Conservation (phyloP, 1,140 invertebrate genomes). For the Arctopsyche grandis region DNA sequence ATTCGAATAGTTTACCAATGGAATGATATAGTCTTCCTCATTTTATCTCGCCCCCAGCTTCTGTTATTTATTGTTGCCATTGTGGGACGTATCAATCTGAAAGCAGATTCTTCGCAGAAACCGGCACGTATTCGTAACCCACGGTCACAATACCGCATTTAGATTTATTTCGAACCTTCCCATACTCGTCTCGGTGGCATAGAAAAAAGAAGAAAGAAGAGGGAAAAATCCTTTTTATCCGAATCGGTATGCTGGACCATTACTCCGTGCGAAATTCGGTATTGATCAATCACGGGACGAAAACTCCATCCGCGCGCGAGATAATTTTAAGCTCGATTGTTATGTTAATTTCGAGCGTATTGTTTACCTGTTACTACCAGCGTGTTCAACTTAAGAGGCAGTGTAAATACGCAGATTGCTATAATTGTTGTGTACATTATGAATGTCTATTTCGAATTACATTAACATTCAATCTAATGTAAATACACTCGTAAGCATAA, state of each 20-base stretch:
- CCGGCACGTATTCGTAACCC: neutral
- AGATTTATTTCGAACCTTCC: neutral
- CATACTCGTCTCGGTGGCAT: neutral
- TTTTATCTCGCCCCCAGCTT: neutral
- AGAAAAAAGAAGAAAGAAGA: neutral
- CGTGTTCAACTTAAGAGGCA: neutral
- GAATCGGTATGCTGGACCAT: no score
- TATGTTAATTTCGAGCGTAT: constrained; percentile 2
- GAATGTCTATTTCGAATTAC: neutral
- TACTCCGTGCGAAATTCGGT: no score
- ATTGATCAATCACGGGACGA: no score
- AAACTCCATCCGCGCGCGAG: neutral
- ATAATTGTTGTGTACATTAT: constrained; percentile 2
- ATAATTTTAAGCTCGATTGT: neutral
- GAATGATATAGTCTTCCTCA: constrained; percentile 33
- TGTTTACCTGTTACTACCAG: neutral
- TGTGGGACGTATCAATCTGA: constrained; percentile 9
- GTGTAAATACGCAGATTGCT: neutral
- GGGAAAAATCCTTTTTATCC: no score
- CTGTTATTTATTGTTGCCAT: constrained; percentile 34
- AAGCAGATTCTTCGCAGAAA: constrained; percentile 1
- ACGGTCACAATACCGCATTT: neutral
- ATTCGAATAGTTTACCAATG: constrained; percentile 46
- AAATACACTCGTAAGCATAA: neutral
- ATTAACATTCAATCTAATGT: neutral